phyloP scores from a whole-genome alignment of 92 coral and sea anemone genomes.

The Porites evermanni region DNA sequence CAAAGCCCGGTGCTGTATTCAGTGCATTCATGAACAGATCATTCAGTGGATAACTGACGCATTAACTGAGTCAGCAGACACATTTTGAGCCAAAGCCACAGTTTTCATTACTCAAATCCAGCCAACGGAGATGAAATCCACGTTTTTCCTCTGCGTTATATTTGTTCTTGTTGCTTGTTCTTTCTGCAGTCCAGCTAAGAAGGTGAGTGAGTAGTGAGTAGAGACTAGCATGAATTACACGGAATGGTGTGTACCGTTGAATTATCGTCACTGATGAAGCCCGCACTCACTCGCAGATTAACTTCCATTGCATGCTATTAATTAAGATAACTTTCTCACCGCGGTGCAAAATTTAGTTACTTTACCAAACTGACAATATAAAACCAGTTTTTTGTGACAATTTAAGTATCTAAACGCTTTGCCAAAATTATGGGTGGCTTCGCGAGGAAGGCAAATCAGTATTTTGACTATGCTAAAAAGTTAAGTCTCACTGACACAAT shows the following conservation, averaged over 20 bases:
- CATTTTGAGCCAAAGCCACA: not conserved
- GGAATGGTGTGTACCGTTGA: too few relatives aligned
- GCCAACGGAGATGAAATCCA: not conserved
- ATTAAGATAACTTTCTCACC: too few relatives aligned
- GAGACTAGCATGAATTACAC: not conserved
- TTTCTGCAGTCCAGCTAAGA: constrained; percentile 2
- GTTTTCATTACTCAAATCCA: not conserved
- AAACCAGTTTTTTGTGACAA: too few relatives aligned
- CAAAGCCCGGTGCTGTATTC: not conserved
- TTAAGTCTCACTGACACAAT: too few relatives aligned
- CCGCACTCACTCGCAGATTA: too few relatives aligned
- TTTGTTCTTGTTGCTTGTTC: constrained; percentile 5
- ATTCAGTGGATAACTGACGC: not conserved
- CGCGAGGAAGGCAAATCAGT: too few relatives aligned
- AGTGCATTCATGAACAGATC: not conserved
- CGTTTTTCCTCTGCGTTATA: not conserved
- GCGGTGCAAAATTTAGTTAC: too few relatives aligned
- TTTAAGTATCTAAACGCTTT: too few relatives aligned
- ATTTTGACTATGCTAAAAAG: too few relatives aligned
- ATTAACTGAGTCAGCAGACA: not conserved
- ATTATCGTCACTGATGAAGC: not conserved
- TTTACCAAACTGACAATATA: too few relatives aligned
- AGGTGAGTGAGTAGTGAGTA: not conserved
- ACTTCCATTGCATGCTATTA: too few relatives aligned
- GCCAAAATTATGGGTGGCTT: too few relatives aligned